These are phyloP conservation scores for Prolemur simus DNA, from an alignment of 2,113 vertebrate species.

Conservation along the genomic window DNA sequence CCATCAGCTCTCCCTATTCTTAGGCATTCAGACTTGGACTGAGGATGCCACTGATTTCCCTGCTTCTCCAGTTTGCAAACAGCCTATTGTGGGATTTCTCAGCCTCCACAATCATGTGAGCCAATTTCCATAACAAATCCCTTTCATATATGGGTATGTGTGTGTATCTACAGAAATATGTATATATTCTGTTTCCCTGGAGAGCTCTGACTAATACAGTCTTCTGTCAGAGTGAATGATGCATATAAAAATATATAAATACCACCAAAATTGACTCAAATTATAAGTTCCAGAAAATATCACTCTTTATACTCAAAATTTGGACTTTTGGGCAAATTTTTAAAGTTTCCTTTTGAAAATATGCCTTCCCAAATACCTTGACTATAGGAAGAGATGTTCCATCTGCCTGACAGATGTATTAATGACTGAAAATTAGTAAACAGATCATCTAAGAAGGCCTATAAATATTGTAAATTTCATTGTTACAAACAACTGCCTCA, in stretches of 20 bases:
- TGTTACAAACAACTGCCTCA: background rate
- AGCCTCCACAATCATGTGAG: background rate
- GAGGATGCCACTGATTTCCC: too few species aligned
- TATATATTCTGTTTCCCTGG: background rate
- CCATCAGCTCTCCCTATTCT: accelerated
- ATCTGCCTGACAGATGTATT: background rate
- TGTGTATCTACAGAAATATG: background rate
- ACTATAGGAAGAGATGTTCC: background rate
- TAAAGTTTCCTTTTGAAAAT: background rate
- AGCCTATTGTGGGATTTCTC: too few species aligned
- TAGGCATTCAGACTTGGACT: too few species aligned
- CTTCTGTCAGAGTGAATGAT: background rate
- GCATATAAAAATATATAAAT: background rate
- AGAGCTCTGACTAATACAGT: background rate
- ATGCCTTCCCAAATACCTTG: background rate
- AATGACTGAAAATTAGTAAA: background rate
- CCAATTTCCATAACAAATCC: background rate
- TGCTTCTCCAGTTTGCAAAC: background rate
- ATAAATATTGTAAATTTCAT: background rate
- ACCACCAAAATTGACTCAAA: background rate
- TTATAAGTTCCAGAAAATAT: background rate
- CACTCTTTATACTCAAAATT: background rate
- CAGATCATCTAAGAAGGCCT: background rate
- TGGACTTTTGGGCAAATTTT: background rate
- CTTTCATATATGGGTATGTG: background rate